phyloP scores from a whole-genome alignment of 2,888 invertebrate species.

The Pristionchus fissidentatus region DNA sequence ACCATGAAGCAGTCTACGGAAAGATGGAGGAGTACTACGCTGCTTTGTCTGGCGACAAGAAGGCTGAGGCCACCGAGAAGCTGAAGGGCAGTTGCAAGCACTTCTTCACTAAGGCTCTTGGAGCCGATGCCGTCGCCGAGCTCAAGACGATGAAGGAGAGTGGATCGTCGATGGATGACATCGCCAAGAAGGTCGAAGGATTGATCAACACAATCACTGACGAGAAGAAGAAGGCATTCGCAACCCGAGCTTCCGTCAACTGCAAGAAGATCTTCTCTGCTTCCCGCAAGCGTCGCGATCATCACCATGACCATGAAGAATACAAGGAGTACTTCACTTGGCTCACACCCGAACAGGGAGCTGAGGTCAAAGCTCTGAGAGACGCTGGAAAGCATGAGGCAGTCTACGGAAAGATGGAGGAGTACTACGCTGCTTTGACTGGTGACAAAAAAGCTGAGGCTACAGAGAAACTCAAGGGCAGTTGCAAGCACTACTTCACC shows the following conservation, averaged over 20 bases:
- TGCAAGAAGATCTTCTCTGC: slow-evolving; percentile 53
- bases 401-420: slow-evolving; percentile 50
- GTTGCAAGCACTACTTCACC: slow-evolving; percentile 57
- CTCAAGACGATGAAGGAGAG: slow-evolving; percentile 57
- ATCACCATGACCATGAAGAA: slow-evolving; percentile 31
- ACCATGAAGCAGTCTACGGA: slow-evolving; percentile 16
- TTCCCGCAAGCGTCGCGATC: slow-evolving; percentile 24
- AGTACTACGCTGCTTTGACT: slow-evolving; percentile 49
- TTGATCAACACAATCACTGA: not conserved
- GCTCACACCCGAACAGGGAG: slow-evolving; percentile 45
- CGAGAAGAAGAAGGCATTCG: slow-evolving; percentile 23
- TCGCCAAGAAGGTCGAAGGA: slow-evolving; percentile 33
- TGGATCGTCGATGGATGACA: slow-evolving; percentile 51
- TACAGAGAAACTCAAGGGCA: slow-evolving; percentile 52
- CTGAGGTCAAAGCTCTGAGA: slow-evolving; percentile 45
- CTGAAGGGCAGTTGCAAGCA: slow-evolving; percentile 59
- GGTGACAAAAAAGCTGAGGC: slow-evolving; percentile 52
- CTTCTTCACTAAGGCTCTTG: slow-evolving; percentile 53
- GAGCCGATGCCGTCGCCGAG: slow-evolving; percentile 54
- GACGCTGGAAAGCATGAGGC: slow-evolving; percentile 37
- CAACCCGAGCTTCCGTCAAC: not conserved
- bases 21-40: slow-evolving; percentile 39
- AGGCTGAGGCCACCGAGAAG: slow-evolving; percentile 55
- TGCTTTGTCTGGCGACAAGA: slow-evolving; percentile 58
- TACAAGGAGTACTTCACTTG: slow-evolving; percentile 46